Conservation (phyloP, 1,140 invertebrate genomes). For the Tetramorium alpestre region DNA sequence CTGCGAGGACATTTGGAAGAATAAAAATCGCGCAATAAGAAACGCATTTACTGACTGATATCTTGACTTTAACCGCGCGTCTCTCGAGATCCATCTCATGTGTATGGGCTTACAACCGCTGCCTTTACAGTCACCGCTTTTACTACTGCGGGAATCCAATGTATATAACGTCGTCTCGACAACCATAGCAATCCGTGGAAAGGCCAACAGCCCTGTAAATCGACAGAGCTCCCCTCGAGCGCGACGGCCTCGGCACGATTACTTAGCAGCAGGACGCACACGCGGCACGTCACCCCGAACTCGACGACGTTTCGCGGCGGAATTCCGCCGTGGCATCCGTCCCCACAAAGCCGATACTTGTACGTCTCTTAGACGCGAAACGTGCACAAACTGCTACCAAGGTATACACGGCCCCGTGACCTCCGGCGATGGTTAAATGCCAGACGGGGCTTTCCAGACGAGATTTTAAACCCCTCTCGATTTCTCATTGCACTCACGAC, state of each 20-base stretch:
- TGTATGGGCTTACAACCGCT: slow-evolving; percentile 10
- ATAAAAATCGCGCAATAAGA: neutral
- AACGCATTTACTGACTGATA: neutral
- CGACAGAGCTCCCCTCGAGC: neutral
- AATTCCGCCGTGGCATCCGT: slow-evolving; percentile 27
- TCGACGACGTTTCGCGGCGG: neutral
- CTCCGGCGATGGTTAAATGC: neutral
- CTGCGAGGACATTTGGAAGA: neutral
- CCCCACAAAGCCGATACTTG: slow-evolving; percentile 30
- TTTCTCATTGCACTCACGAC: slow-evolving; percentile 23
- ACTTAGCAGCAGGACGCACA: slow-evolving; percentile 5
- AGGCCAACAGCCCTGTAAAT: slow-evolving; percentile 18
- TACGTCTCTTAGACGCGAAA: slow-evolving; percentile 24
- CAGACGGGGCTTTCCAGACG: neutral
- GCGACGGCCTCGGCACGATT: slow-evolving; percentile 15
- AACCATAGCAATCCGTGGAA: neutral
- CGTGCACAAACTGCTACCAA: slow-evolving; percentile 21
- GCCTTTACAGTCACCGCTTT: neutral
- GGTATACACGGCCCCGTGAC: neutral
- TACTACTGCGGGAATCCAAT: slow-evolving; percentile 1
- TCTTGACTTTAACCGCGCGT: slow-evolving; percentile 9
- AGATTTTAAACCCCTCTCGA: slow-evolving; percentile 18
- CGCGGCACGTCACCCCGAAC: neutral
- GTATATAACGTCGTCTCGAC: neutral
- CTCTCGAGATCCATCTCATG: slow-evolving; percentile 19